Percentiles rank a stretch among this genome's conserved stretches.
Conservation (phyloP, 2,888 invertebrate genomes). For the Fragum whitleyi region DNA sequence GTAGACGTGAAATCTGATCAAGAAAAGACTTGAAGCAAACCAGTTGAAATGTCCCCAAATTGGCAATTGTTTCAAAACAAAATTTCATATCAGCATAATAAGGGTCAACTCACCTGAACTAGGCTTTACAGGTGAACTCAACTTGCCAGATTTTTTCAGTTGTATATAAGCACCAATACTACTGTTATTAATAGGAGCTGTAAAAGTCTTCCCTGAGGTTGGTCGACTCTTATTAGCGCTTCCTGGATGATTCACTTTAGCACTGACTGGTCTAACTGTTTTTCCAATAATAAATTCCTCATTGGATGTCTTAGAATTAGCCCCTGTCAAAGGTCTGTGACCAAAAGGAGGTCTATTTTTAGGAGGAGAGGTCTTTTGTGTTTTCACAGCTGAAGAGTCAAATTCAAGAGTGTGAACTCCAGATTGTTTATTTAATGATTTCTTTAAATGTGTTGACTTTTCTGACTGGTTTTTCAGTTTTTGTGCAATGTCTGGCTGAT, state of each 20-base stretch:
- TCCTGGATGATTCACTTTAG: constrained; percentile 48
- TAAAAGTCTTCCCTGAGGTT: constrained; percentile 58
- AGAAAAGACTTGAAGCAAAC: no score
- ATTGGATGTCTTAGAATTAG: constrained; percentile 38
- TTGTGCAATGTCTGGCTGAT: constrained; percentile 37
- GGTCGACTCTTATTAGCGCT: constrained; percentile 59
- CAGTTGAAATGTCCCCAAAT: no score
- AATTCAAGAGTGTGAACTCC: constrained; percentile 54
- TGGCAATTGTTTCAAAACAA: no score
- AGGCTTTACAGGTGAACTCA: constrained; percentile 30
- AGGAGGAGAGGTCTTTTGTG: constrained; percentile 32
- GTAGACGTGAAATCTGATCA: no score
- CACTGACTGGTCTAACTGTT: constrained; percentile 67
- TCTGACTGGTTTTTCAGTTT: constrained; percentile 26
- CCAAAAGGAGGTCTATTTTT: constrained; percentile 54
- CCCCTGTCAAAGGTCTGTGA: constrained; percentile 50
- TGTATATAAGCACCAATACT: constrained; percentile 80
- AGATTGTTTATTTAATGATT: constrained; percentile 32
- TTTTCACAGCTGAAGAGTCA: constrained; percentile 41
- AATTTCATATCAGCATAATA: no score
- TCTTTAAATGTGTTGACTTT: neutral
- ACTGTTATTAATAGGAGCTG: constrained; percentile 73
- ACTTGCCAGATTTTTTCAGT: constrained; percentile 76
- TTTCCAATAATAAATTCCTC: constrained; percentile 71
- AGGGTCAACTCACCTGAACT: constrained; percentile 5